Evolutionary conservation across 2,888 invertebrate genomes (phyloP).

Genomic region (Chrysina gloriosa): DNA sequence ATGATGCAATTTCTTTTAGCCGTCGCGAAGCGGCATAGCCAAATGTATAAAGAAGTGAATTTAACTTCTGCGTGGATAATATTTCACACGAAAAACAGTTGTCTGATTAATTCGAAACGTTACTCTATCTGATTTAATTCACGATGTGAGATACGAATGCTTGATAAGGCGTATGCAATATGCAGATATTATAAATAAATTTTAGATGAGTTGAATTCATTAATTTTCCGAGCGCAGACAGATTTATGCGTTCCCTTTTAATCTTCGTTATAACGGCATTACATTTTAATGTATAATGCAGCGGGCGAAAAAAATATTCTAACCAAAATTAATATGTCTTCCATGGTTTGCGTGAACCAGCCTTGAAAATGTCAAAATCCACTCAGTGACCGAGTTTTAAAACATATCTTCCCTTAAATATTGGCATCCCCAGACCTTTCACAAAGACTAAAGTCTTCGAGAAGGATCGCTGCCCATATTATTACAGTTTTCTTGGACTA

Average conservation of each 20-base stretch:
- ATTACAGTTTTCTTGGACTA: too few species aligned
- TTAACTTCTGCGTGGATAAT: slow-evolving; percentile 30
- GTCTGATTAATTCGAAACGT: slow-evolving; percentile 33
- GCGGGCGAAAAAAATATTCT: slow-evolving; percentile 13
- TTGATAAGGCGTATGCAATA: slow-evolving; percentile 26
- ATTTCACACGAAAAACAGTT: slow-evolving; percentile 31
- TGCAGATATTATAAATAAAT: slow-evolving; percentile 36
- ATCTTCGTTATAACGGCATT: slow-evolving; percentile 30
- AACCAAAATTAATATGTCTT: slow-evolving; percentile 19
- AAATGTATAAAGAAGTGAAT: slow-evolving; percentile 27
- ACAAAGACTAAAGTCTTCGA: too few species aligned
- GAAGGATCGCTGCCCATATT: too few species aligned
- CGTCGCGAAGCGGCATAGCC: background rate
- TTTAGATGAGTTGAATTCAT: slow-evolving; percentile 37
- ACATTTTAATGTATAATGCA: slow-evolving; percentile 17
- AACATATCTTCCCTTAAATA: too few species aligned
- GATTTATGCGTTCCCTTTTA: slow-evolving; percentile 33
- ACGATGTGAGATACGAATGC: slow-evolving; percentile 17
- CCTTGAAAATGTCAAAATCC: background rate
- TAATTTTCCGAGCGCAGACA: slow-evolving; percentile 25
- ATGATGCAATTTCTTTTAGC: slow-evolving; percentile 14
- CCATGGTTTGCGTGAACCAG: background rate
- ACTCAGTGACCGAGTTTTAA: background rate
- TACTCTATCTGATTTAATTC: slow-evolving; percentile 34
- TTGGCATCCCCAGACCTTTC: too few species aligned